Conservation (phyloP, 2,888 invertebrate genomes). For the Trachelus tabidus region DNA sequence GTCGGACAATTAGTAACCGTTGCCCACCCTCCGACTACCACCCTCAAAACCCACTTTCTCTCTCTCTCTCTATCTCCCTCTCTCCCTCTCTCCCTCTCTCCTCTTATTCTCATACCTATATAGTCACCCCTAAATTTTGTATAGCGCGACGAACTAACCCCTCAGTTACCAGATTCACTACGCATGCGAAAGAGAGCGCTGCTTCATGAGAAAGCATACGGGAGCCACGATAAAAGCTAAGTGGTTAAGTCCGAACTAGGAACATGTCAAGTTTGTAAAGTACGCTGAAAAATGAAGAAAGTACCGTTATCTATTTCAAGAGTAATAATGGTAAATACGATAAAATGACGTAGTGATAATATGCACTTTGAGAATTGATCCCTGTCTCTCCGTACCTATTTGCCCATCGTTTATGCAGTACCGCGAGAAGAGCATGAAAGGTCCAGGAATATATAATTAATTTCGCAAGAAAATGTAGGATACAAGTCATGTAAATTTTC, state of each 20-base stretch:
- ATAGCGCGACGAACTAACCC: constrained; percentile 2
- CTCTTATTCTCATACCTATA: constrained; percentile 13
- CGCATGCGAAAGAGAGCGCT: constrained; percentile 53
- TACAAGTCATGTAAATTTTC: background rate
- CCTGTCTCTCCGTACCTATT: background rate
- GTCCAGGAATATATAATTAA: background rate
- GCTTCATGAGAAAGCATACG: constrained; percentile 15
- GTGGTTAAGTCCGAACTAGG: background rate
- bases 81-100: constrained; percentile 2
- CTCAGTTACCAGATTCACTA: constrained; percentile 35
- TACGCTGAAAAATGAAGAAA: background rate
- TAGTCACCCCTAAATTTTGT: constrained; percentile 1
- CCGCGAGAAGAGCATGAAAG: background rate
- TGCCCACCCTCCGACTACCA: constrained; percentile 25
- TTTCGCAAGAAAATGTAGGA: background rate
- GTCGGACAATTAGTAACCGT: constrained; percentile 62
- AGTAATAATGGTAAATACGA: background rate
- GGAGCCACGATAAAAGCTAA: background rate
- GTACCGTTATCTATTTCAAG: background rate
- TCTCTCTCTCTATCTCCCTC: constrained; percentile 9
- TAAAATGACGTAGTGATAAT: background rate
- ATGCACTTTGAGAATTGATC: background rate
- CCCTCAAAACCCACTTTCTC: constrained; percentile 5
- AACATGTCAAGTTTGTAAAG: background rate
- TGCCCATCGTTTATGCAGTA: background rate